phyloP scores from a whole-genome alignment of 2,797 vertebrate genomes.

The Danio kyathit region DNA sequence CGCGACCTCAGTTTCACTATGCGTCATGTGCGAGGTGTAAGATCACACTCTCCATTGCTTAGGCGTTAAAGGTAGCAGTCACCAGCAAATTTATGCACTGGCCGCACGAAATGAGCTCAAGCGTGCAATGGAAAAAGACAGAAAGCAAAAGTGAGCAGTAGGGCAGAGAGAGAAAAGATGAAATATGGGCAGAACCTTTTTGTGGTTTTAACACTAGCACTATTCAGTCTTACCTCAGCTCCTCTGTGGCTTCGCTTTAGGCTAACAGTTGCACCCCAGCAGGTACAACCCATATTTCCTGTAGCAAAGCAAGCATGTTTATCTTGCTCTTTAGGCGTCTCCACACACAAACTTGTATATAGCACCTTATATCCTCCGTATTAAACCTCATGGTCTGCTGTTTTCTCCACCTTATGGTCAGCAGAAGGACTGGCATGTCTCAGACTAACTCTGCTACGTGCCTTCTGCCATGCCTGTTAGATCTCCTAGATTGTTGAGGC shows the following conservation, averaged over 20 bases:
- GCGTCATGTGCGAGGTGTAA: slow-evolving; percentile 17
- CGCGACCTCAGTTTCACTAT: slow-evolving; percentile 41
- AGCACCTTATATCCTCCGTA: neutral
- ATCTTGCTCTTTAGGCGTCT: slow-evolving; percentile 45
- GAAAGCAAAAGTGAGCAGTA: slow-evolving; percentile 13
- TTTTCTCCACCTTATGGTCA: slow-evolving; percentile 2
- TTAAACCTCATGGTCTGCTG: neutral
- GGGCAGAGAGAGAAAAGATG: slow-evolving; percentile 1
- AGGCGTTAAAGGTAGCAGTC: neutral
- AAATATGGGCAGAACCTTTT: slow-evolving; percentile 21
- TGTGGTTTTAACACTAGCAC: slow-evolving; percentile 57
- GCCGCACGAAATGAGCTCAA: neutral
- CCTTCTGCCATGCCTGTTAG: slow-evolving; percentile 65
- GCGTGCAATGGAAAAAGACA: neutral
- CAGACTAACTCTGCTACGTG: slow-evolving; percentile 62
- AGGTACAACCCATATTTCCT: slow-evolving; percentile 67
- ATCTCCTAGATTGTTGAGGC: slow-evolving; percentile 65
- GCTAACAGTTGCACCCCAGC: slow-evolving; percentile 59
- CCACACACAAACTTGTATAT: neutral
- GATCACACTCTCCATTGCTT: neutral
- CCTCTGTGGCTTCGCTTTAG: slow-evolving; percentile 59
- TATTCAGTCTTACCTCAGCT: slow-evolving; percentile 50
- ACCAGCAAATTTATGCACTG: neutral
- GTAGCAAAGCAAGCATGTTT: slow-evolving; percentile 49
- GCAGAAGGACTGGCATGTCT: neutral